Conservation (phyloP, 2,888 invertebrate species). For the Dicycla oo region DNA sequence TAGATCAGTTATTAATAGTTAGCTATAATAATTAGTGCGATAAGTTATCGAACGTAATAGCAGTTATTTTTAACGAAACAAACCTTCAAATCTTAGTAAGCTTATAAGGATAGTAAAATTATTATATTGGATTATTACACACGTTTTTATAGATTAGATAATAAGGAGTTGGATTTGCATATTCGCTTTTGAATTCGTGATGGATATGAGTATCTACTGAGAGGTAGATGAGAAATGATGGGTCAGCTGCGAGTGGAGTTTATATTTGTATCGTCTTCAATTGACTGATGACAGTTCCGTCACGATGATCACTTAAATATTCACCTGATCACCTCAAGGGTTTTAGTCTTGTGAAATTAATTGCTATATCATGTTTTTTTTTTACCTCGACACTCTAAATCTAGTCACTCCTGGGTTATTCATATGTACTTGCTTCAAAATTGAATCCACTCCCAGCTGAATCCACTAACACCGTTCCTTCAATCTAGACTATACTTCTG, state of each 20-base stretch:
- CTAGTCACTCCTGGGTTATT: neutral
- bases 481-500: conserved; percentile 30
- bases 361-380: neutral
- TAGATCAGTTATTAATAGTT: conserved; percentile 77
- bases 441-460: conserved; percentile 32
- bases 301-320: neutral
- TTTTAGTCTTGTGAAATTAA: neutral
- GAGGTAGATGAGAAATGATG: conserved; percentile 20
- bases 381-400: neutral
- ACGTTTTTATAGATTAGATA: conserved; percentile 61
- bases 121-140: conserved; percentile 60
- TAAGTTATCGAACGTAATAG: conserved; percentile 77
- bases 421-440: conserved; percentile 2
- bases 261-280: conserved; percentile 2
- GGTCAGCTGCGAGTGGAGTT: conserved; percentile 28
- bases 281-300: neutral
- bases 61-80: conserved; percentile 68
- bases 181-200: conserved; percentile 48
- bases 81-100: conserved; percentile 67
- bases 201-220: conserved; percentile 33
- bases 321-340: neutral
- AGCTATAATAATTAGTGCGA: conserved; percentile 76
- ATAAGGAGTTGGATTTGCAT: conserved; percentile 51
- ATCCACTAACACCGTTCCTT: conserved; percentile 51
- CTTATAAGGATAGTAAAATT: conserved; percentile 62